Base-by-base conservation (phyloP, 2,797 vertebrate genomes). In the Leptatherina wallacei region DNA sequence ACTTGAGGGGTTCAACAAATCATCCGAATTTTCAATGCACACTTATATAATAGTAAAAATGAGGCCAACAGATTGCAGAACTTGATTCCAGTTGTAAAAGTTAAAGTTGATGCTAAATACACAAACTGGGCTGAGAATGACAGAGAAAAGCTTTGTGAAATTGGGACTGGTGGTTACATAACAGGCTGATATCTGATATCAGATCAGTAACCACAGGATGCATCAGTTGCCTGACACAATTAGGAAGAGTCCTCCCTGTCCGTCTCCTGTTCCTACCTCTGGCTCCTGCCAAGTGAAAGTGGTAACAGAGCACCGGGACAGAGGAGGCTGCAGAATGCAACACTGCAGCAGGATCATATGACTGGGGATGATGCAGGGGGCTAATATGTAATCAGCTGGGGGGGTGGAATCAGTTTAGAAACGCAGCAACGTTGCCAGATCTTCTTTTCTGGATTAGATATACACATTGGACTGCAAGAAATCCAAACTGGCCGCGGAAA, bases 231-330 rank as follows among this genome's bases (percentile, higher is more conserved):
- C 78, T 71, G 42, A 81, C 83, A 85, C 78, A 40, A 68, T 77
- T 58, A 78, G 84, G 66, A 79, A 70, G 11, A 38, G 57, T 27
- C 59, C 54, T 47, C 55, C 27, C 16, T n/a, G 32, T 5, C 54
- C 42, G 77, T 62, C 42, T 89, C 82, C 66, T 51, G 83, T 82
- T 89, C 73, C 84, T 58, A 57, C 36, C 55, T 29, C 68, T 47
- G 60, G 27, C n/a, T 78, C 40, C 32, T 63, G 36, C n/a, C 56
- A 42, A 51, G 89, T 77, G 87, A 91, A 88, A 93, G 89, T 88
- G 83, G 76, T 72, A 88, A 84, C 76, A 44, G 61, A 75, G 72
- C 69, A 80, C 70, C 74, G 13, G 65, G 35, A 58, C 47, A 42
- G 71, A 42, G 64, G 65, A 71, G 69, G 59, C 61, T 40, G 60